Base-by-base conservation (phyloP, 92 coral and sea anemone species). In the Metridium senile region DNA sequence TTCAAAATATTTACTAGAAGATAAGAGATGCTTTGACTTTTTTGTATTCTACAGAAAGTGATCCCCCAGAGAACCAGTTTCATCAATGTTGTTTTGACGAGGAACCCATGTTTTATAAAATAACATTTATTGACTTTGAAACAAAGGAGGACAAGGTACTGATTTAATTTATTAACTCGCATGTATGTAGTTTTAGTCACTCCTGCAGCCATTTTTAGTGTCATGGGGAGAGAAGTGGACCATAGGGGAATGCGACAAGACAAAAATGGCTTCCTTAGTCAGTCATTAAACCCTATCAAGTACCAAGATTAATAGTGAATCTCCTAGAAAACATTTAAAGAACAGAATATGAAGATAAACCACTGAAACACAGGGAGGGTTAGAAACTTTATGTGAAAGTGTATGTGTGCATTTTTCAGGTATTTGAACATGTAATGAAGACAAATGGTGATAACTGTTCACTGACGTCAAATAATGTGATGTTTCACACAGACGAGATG, bases 391-490 rank as follows among this genome's bases (percentile, higher is more conserved):
- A n/a, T n/a, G n/a, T n/a, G n/a, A n/a, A n/a, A n/a, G n/a, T n/a
- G n/a, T 23, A 1, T 32, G 27, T 66, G 33, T 66, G 33, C 26
- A 21, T 59, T 66, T 64, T 3, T 16, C 59, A 91, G 97, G 84
- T 85, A 11, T 88, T 88, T 73, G 84, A 77, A 19, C 83, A 88
- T 80, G 93, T 91, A 13, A 89, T 89, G 93, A 91, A 88, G 68
- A 88, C 97, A 31, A 90, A 90, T 85, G 97, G 97, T 59, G 97
- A 92, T 58, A 92, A 92, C 76, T 92, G 97, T 67, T 72, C 93
- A 21, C 71, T 92, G 21, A 76, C 80, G 13, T 84, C 79, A 28
- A 81, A 83, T 58, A 89, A 79, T 63, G 74, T 92, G 17, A 73
- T 46, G 31, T 92, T 92, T 83, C 86, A 83, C 62, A 92, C 97